Base-by-base conservation (phyloP, 37 sponge, comb jelly and placozoan genomes). In the Beroe ovata region DNA sequence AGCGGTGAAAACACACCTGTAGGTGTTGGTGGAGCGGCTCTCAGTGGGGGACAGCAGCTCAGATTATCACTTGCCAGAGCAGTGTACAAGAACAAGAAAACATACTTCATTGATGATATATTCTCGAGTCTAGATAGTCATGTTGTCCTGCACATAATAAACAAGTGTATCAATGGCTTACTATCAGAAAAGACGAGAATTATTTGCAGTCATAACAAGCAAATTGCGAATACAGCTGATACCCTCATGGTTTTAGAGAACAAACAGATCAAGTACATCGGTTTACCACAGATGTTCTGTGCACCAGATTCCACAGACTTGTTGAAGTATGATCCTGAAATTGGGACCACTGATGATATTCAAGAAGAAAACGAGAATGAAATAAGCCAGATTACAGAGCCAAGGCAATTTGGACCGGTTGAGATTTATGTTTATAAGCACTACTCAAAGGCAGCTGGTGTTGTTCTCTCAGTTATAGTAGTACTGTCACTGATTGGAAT, bases 1-100 rank as follows among this genome's bases (percentile, higher is more conserved):
- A 91, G 89, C 60, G 97, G 97, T 20, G 97, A 96, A 63, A 19
- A 37, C 42, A 96, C 97, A 39, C 93, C 95, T 90, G 95, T 96
- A 26, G 99, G 99, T 29, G 96, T 94, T 89, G 95, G 95, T 92
- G 99, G 99, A 60, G 94, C 96, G 35, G 96, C 96, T 26, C 92
- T 98, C 38, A 98, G 99, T 89, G 99, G 99, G 39, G 99, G 99
- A 14, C 99, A 98, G 90, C 96, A 96, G 88, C 91, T 95, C 3
- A 69, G 99, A n/a, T 34, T 98, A 34, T 81, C 95, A n/a, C 91
- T 98, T 29, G 99, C 99, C 11, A 90, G 99, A 60, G 96, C 99
- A 64, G 93, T 93, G 20, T 98, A 98, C 60, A 96, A 95, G 92
- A 93, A 98, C 90, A 98, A 98, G 66, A n/a, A 77, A 0, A 63